Base-by-base conservation (phyloP, 2,797 vertebrate genomes). In the Psittacula derbiana region DNA sequence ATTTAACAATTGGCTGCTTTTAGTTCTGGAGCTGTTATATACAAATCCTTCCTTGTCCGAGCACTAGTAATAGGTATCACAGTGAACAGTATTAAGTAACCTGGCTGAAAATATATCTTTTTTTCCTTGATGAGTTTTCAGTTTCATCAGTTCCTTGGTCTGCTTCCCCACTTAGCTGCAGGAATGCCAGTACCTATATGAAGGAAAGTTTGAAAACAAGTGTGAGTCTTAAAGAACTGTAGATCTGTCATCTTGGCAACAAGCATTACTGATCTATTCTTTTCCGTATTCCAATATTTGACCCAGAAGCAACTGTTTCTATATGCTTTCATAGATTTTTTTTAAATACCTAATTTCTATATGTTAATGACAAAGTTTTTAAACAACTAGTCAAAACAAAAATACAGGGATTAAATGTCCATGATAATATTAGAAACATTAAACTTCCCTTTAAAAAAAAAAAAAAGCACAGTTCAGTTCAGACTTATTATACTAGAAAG, bases 401-500 rank as follows among this genome's bases (percentile, higher is more conserved):
- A 67, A 79, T 65, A 53, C 33, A 83, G 50, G 64, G 86, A 60
- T 80, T 60, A 90, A 88, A 91, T 86, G 69, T 90, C 69, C 49
- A 74, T 40, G 43, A 80, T 93, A 85, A 82, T 79, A 20, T 65
- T 80, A 80, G 87, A 96, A 96, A 94, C 55, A 95, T 46, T 83
- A 94, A 86, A 95, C 73, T 64, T 81, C n/a, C 82, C 80, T 93
- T 62, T 25, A 90, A 93, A 94, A 89, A 57, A 57, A 36, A 36
- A 64, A 74, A 60, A 3, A 9, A 3, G 31, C 31, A 13, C 3
- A 12, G 8, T 55, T 44, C 1, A 16, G 88, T 95, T 95, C 60
- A 93, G 92, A 95, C 62, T 82, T 65, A 23, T 79, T 95, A 44
- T 57, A 43, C 43, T 69, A 62, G 62, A 89, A 66, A 65, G 44